These are phyloP conservation scores for Puffinus mauretanicus DNA, from an alignment of 2,113 vertebrate genomes.

Conservation along the genomic window DNA sequence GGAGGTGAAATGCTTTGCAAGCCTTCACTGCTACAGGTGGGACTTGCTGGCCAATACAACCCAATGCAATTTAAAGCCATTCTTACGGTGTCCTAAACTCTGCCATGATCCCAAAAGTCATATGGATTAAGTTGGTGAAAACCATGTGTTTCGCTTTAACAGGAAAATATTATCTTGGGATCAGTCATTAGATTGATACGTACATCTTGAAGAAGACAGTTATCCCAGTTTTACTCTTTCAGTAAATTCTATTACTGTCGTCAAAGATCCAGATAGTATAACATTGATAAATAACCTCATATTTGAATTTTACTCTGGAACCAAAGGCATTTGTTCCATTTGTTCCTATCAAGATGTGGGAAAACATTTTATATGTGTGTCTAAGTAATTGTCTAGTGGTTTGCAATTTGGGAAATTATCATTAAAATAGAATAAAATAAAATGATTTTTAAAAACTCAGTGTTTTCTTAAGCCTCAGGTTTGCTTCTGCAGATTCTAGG, in stretches of 20 bases:
- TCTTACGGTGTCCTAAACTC: not conserved
- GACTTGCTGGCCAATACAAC: not conserved
- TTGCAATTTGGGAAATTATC: not conserved
- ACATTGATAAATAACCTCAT: not conserved
- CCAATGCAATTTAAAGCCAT: not conserved
- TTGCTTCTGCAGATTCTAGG: not conserved
- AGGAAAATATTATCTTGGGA: not conserved
- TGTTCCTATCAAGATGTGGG: not conserved
- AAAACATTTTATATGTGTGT: not conserved
- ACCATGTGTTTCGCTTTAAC: accelerated
- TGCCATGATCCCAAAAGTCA: not conserved
- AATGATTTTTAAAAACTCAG: not conserved
- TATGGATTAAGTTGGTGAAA: not conserved
- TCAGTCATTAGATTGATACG: not conserved
- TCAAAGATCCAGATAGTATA: not conserved
- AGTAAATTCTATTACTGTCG: not conserved
- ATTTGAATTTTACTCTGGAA: not conserved
- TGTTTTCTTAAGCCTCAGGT: not conserved
- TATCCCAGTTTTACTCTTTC: not conserved
- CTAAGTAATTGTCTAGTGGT: not conserved
- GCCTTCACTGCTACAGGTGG: not conserved
- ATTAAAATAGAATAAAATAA: not conserved
- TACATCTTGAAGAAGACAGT: not conserved
- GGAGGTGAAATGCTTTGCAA: not conserved
- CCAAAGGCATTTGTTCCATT: not conserved